Evolutionary conservation across 2,113 vertebrate species (phyloP).

Genomic region (Etheostoma spectabile): DNA sequence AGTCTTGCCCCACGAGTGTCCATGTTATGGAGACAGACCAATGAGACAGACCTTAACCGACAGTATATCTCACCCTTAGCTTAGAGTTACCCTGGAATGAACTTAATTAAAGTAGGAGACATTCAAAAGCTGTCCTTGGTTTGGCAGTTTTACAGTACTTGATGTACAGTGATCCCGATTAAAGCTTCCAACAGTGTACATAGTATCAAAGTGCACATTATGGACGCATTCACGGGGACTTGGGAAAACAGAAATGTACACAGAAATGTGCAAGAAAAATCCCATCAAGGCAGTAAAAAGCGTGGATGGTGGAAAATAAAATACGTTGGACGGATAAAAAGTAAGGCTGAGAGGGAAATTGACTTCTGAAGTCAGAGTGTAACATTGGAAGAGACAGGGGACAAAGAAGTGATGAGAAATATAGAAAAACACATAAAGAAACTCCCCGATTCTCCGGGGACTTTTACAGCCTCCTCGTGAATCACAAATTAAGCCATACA

Average conservation of each 20-base stretch:
- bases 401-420: constrained; percentile 59
- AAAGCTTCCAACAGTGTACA: constrained; percentile 1
- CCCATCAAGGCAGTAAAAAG: constrained; percentile 43
- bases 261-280: constrained; percentile 33
- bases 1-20: neutral
- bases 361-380: constrained; percentile 63
- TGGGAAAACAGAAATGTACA: constrained; percentile 38
- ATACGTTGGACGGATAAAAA: constrained; percentile 68
- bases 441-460: constrained; percentile 30
- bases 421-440: constrained; percentile 65
- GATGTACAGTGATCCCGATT: constrained; percentile 8
- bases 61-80: neutral
- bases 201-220: constrained; percentile 32
- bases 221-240: constrained; percentile 33
- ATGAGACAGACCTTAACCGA: neutral
- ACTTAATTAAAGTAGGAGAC: neutral
- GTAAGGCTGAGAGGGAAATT: constrained; percentile 69
- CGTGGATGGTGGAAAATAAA: constrained; percentile 60
- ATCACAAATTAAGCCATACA: constrained; percentile 61
- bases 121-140: neutral
- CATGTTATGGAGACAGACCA: neutral
- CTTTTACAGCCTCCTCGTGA: constrained; percentile 42
- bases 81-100: neutral
- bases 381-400: constrained; percentile 60
- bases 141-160: neutral